Evolutionary conservation across 2,888 invertebrate genomes (phyloP).

Genomic region (Nomada ferruginata): DNA sequence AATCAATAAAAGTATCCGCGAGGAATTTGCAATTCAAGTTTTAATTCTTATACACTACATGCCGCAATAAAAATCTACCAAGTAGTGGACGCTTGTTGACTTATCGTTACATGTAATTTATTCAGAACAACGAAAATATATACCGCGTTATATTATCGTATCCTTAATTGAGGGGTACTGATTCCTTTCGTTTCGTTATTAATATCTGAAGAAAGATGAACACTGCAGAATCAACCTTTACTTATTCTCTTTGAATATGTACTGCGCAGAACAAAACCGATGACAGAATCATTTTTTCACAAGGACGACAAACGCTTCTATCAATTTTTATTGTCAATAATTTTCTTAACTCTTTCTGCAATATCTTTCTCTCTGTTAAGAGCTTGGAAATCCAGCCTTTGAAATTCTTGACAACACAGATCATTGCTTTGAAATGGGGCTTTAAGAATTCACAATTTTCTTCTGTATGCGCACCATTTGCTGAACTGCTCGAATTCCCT

Average conservation of each 20-base stretch:
- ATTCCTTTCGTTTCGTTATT: not conserved
- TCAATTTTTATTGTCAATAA: not conserved
- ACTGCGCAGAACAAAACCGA: not conserved
- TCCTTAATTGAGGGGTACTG: not conserved
- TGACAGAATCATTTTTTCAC: not conserved
- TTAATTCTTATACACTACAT: not conserved
- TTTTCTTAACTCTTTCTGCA: not conserved
- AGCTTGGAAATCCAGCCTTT: not conserved
- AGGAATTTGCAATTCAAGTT: not conserved
- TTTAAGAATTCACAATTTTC: not conserved
- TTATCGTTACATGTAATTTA: too few relatives aligned
- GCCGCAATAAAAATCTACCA: too few relatives aligned
- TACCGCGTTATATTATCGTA: too few relatives aligned
- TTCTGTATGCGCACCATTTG: not conserved
- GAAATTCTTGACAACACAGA: not conserved
- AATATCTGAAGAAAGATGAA: too few relatives aligned
- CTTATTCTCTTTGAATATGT: too few relatives aligned
- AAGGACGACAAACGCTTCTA: not conserved
- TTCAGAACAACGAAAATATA: too few relatives aligned
- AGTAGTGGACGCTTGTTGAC: too few relatives aligned
- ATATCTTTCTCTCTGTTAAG: not conserved
- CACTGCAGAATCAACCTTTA: too few relatives aligned
- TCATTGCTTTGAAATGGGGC: not conserved
- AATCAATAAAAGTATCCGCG: not conserved
- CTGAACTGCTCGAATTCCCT: not conserved